Base-by-base conservation (phyloP, 2,113 vertebrate genomes). In the Lanius ludovicianus region DNA sequence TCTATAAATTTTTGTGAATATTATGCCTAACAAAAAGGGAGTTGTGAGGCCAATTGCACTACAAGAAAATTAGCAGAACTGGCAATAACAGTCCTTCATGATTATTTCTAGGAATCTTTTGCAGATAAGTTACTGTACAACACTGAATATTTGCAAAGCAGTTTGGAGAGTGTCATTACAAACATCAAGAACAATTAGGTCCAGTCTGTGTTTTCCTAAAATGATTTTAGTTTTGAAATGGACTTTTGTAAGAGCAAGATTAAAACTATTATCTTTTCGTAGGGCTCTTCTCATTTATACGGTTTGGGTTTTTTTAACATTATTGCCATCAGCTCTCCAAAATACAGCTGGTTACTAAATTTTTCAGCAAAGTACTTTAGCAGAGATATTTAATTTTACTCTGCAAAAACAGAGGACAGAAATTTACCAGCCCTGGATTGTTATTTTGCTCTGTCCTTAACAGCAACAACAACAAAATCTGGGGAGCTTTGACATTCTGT, bases 401-500 rank as follows among this genome's bases (percentile, higher is more conserved):
- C 65, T 84, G 50, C 33, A 74, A 91, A 93, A 91, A 30, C 17
- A 69, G 84, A 91, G 31, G 25, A 56, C 39, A 84, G 69, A 91
- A 79, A 68, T 60, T 52, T 46, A 47, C 7, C 21, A 39, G 19
- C 41, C 77, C 41, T 68, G 65, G 28, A 39, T 47, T 79, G 50
- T 73, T 84, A 62, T 91, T 88, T 81, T 70, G 28, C 39, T 88
- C 55, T 73, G 39, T 62, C 49, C 59, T 84, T 74, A 84, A 41
- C 50, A 70, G 68, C 70, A 91, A 30, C 28, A 79, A 55, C 55
- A 93, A 56, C 33, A 89, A 57, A 97, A 93, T 94, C 77, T 70
- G 84, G 90, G 96, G 84, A 82, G 62, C 74, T 85, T 84, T 91
- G 95, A 92, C 86, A 93, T 96, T 96, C 93, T 76, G 60, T 89